Evolutionary conservation across 2,888 invertebrate species (phyloP).

Genomic region (Platypus cylindrus): DNA sequence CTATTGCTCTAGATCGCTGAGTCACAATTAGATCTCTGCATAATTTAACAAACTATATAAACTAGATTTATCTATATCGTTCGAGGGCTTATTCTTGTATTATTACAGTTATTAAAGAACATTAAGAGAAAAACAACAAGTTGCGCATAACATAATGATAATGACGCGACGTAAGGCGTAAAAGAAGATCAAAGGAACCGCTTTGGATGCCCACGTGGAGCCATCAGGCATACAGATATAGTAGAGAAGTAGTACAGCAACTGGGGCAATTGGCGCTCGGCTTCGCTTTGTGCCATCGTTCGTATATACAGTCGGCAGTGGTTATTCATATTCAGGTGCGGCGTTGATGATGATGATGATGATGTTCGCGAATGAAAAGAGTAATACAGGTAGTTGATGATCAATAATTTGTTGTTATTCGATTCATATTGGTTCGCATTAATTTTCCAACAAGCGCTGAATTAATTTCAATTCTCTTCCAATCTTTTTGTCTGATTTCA

Average conservation of each 20-base stretch:
- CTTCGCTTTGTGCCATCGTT: conserved; percentile 7
- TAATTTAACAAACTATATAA: no score
- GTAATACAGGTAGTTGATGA: conserved; percentile 12
- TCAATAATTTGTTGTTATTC: neutral
- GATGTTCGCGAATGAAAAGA: conserved; percentile 5
- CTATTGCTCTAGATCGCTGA: no score
- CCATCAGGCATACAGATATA: conserved; percentile 6
- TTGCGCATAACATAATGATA: no score
- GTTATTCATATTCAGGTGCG: conserved; percentile 13
- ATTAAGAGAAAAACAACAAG: no score
- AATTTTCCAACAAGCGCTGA: neutral
- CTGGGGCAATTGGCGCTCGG: conserved; percentile 14
- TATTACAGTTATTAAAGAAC: no score
- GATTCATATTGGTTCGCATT: neutral
- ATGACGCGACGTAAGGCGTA: no score
- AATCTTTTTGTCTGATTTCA: neutral
- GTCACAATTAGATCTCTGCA: no score
- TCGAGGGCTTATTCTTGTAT: no score
- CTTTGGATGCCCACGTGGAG: conserved; percentile 25
- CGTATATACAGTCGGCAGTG: no score
- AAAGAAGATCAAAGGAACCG: conserved; percentile 26
- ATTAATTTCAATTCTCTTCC: neutral
- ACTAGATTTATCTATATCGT: no score
- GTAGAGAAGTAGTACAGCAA: conserved; percentile 10
- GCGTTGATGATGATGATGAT: conserved; percentile 8